These are phyloP conservation scores for Ateles fusciceps DNA, from an alignment of 2,797 vertebrate genomes.

Conservation along the genomic window DNA sequence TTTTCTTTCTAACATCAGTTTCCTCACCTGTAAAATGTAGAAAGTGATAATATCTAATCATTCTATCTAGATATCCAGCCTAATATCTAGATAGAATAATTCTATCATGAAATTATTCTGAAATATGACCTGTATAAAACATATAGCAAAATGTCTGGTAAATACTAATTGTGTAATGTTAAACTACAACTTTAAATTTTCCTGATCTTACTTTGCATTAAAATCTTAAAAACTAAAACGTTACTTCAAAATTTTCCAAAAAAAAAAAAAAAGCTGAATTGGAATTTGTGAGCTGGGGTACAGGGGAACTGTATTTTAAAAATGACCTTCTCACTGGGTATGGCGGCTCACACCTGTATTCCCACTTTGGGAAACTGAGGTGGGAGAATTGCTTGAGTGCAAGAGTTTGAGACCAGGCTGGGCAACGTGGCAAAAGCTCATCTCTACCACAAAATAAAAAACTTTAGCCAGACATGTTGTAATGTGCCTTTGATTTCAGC, in stretches of 20 bases:
- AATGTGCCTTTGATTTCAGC: too few species aligned
- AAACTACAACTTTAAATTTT: not conserved
- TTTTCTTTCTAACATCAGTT: not conserved
- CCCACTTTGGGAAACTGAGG: too few species aligned
- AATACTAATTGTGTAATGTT: not conserved
- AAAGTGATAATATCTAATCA: not conserved
- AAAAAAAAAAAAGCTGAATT: not conserved
- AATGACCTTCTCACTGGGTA: too few species aligned
- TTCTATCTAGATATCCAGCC: too few species aligned
- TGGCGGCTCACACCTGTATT: too few species aligned
- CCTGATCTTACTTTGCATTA: not conserved
- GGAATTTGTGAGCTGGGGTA: not conserved
- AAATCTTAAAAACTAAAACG: not conserved
- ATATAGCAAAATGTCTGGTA: not conserved
- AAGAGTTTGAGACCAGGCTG: too few species aligned
- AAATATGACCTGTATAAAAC: not conserved
- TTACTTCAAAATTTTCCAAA: not conserved
- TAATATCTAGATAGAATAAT: too few species aligned
- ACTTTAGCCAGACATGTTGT: too few species aligned
- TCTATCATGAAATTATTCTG: not conserved
- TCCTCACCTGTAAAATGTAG: not conserved
- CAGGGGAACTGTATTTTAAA: too few species aligned
- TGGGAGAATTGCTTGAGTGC: too few species aligned
- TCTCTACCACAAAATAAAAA: too few species aligned
- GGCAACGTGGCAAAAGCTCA: too few species aligned